phyloP scores from a whole-genome alignment of 2,113 vertebrate genomes.

The Colossoma macropomum region DNA sequence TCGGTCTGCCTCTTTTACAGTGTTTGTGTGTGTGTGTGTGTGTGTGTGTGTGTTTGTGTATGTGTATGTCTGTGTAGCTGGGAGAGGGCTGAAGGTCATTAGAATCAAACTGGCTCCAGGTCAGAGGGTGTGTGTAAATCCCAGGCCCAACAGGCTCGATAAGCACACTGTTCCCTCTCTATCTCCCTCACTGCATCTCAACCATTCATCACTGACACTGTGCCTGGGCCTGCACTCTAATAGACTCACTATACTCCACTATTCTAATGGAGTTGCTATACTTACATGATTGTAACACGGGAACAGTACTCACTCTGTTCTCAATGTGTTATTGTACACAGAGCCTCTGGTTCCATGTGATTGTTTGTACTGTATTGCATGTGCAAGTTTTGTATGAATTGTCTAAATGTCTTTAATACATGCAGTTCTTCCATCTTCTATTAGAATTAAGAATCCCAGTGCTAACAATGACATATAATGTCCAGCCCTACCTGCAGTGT shows the following conservation, averaged over 20 bases:
- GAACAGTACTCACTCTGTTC: constrained; percentile 12
- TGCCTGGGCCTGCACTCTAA: constrained; percentile 62
- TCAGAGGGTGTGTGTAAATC: constrained; percentile 76
- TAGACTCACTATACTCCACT: constrained; percentile 38
- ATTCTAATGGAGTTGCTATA: constrained; percentile 46
- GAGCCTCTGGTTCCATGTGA: neutral
- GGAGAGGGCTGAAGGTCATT: constrained; percentile 74
- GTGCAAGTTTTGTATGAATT: too few species aligned
- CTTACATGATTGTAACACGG: constrained; percentile 22
- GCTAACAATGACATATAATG: too few species aligned
- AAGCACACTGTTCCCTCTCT: constrained; percentile 79
- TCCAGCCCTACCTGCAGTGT: too few species aligned
- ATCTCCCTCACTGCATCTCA: constrained; percentile 80
- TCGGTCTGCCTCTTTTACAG: constrained; percentile 61
- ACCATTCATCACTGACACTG: constrained; percentile 81
- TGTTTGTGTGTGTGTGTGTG: constrained; percentile 24
- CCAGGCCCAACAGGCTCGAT: constrained; percentile 78
- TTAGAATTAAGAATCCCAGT: too few species aligned
- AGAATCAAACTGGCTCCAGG: constrained; percentile 76
- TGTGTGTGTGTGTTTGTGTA: constrained; percentile 5
- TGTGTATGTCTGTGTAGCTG: constrained; percentile 49
- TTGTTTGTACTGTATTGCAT: too few species aligned
- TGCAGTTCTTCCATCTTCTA: too few species aligned
- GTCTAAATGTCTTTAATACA: too few species aligned
- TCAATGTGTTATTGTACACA: neutral